These are phyloP conservation scores for Anaspis maculata DNA, from an alignment of 2,888 invertebrate genomes.

Conservation along the genomic window DNA sequence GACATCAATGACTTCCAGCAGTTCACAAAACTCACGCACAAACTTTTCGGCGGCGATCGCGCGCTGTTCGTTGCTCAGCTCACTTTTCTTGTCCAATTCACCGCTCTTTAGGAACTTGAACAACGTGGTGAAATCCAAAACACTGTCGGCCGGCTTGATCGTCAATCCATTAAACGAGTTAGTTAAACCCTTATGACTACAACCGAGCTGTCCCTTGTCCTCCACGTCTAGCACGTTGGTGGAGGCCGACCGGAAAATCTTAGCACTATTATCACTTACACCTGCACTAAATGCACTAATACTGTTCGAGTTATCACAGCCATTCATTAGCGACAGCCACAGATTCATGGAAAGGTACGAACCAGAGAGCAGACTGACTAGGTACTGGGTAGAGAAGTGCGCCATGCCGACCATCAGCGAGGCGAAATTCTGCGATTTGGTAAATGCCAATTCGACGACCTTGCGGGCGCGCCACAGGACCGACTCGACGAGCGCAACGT, in stretches of 20 bases:
- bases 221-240: background rate
- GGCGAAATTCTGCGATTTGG: constrained; percentile 43
- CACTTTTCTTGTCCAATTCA: constrained; percentile 8
- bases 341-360: constrained; percentile 26
- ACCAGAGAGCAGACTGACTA: constrained; percentile 27
- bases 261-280: constrained; percentile 6
- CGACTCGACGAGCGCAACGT: constrained; percentile 66
- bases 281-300: constrained; percentile 21
- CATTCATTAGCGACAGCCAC: constrained; percentile 29
- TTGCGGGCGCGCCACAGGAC: constrained; percentile 62
- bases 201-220: background rate
- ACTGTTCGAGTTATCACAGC: constrained; percentile 26
- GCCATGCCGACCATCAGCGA: constrained; percentile 48
- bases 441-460: constrained; percentile 58
- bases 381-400: constrained; percentile 34
- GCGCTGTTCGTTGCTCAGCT: constrained; percentile 4
- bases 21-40: constrained; percentile 53
- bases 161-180: background rate
- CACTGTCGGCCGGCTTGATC: background rate
- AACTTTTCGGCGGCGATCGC: constrained; percentile 41
- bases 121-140: no score
- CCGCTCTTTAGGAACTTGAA: constrained; percentile 18
- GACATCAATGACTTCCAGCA: constrained; percentile 65
- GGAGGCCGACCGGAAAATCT: background rate
- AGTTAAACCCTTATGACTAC: background rate